These are phyloP conservation scores for Limnephilus rhombicus DNA, from an alignment of 2,888 invertebrate genomes.

Conservation along the genomic window DNA sequence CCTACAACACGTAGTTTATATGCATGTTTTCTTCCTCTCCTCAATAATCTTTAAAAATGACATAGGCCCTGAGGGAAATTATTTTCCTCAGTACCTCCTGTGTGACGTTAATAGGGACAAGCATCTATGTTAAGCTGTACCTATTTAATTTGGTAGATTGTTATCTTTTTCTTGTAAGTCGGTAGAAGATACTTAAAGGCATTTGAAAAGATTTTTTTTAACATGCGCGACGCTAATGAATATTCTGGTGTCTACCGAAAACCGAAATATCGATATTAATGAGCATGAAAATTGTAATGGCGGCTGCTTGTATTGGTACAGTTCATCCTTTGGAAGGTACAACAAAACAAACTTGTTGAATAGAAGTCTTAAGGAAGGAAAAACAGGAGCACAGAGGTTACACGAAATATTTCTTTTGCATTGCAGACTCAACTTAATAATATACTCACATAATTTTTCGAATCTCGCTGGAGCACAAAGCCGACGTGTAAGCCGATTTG, in stretches of 20 bases:
- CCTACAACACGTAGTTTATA: no score
- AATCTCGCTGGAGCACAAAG: conserved; percentile 46
- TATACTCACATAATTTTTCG: conserved; percentile 53
- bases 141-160: not conserved
- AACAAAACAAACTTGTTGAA: conserved; percentile 36
- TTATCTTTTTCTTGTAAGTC: not conserved
- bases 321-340: not conserved
- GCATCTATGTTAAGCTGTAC: not conserved
- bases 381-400: conserved; percentile 21
- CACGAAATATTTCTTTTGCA: conserved; percentile 36
- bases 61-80: no score
- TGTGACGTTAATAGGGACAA: not conserved
- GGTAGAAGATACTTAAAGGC: not conserved
- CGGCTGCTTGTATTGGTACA: not conserved
- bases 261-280: not conserved
- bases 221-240: not conserved
- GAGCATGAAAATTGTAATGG: not conserved
- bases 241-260: not conserved
- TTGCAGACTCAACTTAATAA: not conserved
- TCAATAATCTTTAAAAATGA: no score
- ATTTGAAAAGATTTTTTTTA: not conserved
- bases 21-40: no score
- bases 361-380: conserved; percentile 24
- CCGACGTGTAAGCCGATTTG: conserved; percentile 56
- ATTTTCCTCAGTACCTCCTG: not conserved